Conservation (phyloP, 2,888 invertebrate genomes). For the Drosophila macrospina region DNA sequence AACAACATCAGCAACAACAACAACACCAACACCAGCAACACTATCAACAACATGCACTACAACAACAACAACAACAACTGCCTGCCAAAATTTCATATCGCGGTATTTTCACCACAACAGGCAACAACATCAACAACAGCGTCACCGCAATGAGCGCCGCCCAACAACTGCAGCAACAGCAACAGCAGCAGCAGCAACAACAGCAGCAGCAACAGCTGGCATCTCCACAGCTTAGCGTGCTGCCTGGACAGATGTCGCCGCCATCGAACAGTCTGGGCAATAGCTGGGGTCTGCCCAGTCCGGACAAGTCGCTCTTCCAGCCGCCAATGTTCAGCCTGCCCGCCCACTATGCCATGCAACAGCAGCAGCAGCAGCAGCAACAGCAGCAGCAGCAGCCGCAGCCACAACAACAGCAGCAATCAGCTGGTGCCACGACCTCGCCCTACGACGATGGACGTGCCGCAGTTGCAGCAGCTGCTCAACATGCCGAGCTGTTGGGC, state of each 20-base stretch:
- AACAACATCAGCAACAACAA: slow-evolving; percentile 83
- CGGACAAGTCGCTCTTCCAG: slow-evolving; percentile 88
- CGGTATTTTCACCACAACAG: slow-evolving; percentile 90
- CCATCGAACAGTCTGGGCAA: slow-evolving; percentile 87
- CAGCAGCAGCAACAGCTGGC: slow-evolving; percentile 81
- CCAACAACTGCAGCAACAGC: slow-evolving; percentile 68
- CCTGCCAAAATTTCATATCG: slow-evolving; percentile 88
- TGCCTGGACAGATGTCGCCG: slow-evolving; percentile 86
- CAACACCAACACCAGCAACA: slow-evolving; percentile 77
- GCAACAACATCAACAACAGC: slow-evolving; percentile 86
- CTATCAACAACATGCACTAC: slow-evolving; percentile 80
- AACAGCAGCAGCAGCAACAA: slow-evolving; percentile 71
- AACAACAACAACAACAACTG: slow-evolving; percentile 82
- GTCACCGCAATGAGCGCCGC: slow-evolving; percentile 69
- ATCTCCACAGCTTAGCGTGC: slow-evolving; percentile 84
- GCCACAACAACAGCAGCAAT: slow-evolving; percentile 83
- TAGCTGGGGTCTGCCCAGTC: slow-evolving; percentile 91
- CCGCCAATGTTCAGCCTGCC: slow-evolving; percentile 88
- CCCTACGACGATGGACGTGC: slow-evolving; percentile 84
- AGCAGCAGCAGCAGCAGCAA: slow-evolving; percentile 83
- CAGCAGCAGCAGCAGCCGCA: slow-evolving; percentile 62
- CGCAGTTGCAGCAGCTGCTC: slow-evolving; percentile 80
- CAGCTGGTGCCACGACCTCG: slow-evolving; percentile 83
- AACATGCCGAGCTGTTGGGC: slow-evolving; percentile 87
- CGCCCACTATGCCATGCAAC: slow-evolving; percentile 85